Conservation (phyloP, 2,113 vertebrate genomes). For the Cheilinus undulatus region DNA sequence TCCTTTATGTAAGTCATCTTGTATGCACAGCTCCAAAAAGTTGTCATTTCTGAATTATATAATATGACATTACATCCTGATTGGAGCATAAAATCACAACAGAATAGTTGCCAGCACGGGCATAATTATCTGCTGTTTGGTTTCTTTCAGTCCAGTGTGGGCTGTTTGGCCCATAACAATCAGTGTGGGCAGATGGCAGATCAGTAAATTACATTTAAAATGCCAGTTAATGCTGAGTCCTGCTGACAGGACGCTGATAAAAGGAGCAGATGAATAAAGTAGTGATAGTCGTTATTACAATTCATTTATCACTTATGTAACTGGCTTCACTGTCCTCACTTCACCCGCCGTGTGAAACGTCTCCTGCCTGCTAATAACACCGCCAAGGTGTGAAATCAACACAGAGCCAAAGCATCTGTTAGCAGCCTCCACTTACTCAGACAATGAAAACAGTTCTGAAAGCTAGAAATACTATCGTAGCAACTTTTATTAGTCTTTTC, state of each 20-base stretch:
- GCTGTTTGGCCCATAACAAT: slow-evolving; percentile 35
- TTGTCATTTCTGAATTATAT: slow-evolving; percentile 21
- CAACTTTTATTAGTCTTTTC: not conserved
- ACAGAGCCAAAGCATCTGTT: slow-evolving; percentile 43
- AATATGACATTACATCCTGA: slow-evolving; percentile 1
- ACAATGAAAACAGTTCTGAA: not conserved
- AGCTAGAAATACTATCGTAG: not conserved
- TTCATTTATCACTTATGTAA: slow-evolving; percentile 37
- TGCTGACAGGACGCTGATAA: slow-evolving; percentile 44
- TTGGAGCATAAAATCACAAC: slow-evolving; percentile 18
- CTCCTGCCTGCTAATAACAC: slow-evolving; percentile 37
- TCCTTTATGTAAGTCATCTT: not conserved
- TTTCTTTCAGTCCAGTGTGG: slow-evolving; percentile 34
- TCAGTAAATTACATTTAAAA: slow-evolving; percentile 47
- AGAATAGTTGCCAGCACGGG: slow-evolving; percentile 15
- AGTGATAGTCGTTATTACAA: slow-evolving; percentile 34
- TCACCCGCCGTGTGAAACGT: slow-evolving; percentile 16
- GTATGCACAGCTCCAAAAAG: not conserved
- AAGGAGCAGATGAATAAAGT: slow-evolving; percentile 39
- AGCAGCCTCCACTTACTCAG: slow-evolving; percentile 3
- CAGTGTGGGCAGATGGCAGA: slow-evolving; percentile 47
- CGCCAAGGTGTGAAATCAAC: slow-evolving; percentile 53
- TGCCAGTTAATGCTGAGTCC: slow-evolving; percentile 32
- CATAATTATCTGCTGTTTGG: slow-evolving; percentile 28
- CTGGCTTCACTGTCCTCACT: slow-evolving; percentile 10